Percentiles rank a stretch among this genome's conserved stretches.
Evolutionary conservation across 2,113 vertebrate species (phyloP).

Genomic region (Corydoras maculifer): DNA sequence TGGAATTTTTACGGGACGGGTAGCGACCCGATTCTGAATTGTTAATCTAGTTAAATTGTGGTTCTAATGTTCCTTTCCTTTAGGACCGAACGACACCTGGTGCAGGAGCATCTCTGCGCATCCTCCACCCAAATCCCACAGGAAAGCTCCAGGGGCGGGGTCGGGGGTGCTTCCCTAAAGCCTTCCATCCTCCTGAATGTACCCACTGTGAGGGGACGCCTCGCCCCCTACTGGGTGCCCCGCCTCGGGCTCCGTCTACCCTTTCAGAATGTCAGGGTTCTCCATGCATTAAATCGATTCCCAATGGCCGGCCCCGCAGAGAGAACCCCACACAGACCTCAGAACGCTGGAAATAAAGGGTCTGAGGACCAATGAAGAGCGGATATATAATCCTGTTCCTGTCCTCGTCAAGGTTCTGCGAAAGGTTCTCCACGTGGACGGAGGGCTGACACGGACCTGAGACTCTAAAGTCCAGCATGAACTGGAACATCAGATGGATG

Average conservation of each 20-base stretch:
- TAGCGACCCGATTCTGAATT: too few relatives aligned
- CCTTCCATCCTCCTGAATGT: conserved; percentile 8
- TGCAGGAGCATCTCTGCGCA: neutral
- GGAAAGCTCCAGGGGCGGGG: neutral
- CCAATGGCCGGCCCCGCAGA: conserved; percentile 46
- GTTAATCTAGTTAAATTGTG: too few relatives aligned
- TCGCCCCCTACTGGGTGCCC: conserved; percentile 33
- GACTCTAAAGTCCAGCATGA: too few relatives aligned
- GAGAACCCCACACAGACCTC: conserved; percentile 16
- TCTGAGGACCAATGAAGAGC: neutral
- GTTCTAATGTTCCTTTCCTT: too few relatives aligned
- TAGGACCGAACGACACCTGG: neutral
- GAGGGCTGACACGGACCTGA: too few relatives aligned
- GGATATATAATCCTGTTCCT: too few relatives aligned
- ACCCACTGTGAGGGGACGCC: conserved; percentile 30
- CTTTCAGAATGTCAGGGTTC: conserved; percentile 52
- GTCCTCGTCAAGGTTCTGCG: too few relatives aligned
- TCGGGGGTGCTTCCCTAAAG: conserved; percentile 10
- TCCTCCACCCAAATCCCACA: conserved; percentile 8
- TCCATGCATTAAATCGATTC: conserved; percentile 52
- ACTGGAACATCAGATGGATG: too few relatives aligned
- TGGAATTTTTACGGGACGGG: too few relatives aligned
- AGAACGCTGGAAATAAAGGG: conserved; percentile 35
- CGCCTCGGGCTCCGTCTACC: conserved; percentile 46
- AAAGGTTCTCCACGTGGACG: too few relatives aligned